phyloP scores from a whole-genome alignment of 92 coral and sea anemone species.

The Epizoanthus illoricatus region DNA sequence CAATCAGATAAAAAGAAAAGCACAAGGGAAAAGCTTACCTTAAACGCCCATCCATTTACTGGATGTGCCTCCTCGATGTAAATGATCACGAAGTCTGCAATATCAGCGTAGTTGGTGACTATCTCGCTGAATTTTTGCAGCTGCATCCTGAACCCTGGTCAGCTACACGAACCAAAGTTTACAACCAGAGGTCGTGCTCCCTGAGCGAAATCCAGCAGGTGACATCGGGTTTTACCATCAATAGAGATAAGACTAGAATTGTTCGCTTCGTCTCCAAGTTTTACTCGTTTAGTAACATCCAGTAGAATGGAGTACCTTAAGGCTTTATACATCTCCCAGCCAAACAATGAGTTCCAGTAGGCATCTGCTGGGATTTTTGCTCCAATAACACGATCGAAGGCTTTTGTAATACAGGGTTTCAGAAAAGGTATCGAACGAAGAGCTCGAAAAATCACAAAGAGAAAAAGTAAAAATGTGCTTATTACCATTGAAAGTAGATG shows the following conservation, averaged over 20 bases:
- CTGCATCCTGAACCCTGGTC: constrained; percentile 46
- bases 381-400: constrained; percentile 18
- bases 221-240: constrained; percentile 43
- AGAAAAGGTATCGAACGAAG: constrained; percentile 23
- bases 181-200: constrained; percentile 40
- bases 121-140: constrained; percentile 42
- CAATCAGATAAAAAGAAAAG: neutral
- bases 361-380: neutral
- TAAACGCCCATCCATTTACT: constrained; percentile 54
- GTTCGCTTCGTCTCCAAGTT: constrained; percentile 37
- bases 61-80: constrained; percentile 64
- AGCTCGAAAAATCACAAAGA: constrained; percentile 4
- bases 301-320: constrained; percentile 31
- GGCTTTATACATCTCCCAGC: constrained; percentile 55
- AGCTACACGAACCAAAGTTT: constrained; percentile 51
- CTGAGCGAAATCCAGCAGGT: constrained; percentile 40
- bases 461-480: constrained; percentile 6
- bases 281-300: constrained; percentile 30
- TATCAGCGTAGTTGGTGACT: constrained; percentile 33
- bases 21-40: constrained; percentile 23
- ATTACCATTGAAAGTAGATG: neutral
- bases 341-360: constrained; percentile 43
- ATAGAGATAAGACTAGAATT: constrained; percentile 37
- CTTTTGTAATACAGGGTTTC: neutral
- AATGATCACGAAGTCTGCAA: constrained; percentile 50